phyloP scores from a whole-genome alignment of 2,113 vertebrate species.

The Lota lota region DNA sequence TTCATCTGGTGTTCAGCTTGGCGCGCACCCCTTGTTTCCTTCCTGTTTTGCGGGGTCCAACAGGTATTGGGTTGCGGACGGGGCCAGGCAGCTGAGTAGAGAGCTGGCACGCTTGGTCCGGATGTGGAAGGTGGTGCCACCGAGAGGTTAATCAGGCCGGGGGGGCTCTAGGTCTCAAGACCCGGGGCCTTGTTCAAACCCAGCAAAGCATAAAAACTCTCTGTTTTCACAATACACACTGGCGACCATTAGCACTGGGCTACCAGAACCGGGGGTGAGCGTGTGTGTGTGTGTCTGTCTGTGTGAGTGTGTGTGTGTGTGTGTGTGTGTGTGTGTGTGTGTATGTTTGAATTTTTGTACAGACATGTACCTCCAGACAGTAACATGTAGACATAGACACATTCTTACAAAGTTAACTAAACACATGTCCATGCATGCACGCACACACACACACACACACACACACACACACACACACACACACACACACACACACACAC shows the following conservation, averaged over 20 bases:
- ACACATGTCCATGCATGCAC: background rate
- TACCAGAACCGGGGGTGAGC: slow-evolving; percentile 36
- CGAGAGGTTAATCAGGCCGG: slow-evolving; percentile 58
- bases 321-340: slow-evolving; percentile 2
- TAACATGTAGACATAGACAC: background rate
- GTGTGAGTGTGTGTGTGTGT: background rate
- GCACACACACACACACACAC: background rate
- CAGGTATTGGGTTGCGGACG: slow-evolving; percentile 22
- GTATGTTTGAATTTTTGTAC: background rate
- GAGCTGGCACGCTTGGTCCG: slow-evolving; percentile 30
- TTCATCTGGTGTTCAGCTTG: too few species aligned
- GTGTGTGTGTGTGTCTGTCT: slow-evolving; percentile 13
- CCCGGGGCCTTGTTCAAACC: slow-evolving; percentile 48
- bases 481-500: background rate
- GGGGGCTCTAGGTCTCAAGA: slow-evolving; percentile 17
- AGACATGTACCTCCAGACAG: background rate
- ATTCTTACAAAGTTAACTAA: background rate
- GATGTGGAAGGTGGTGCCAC: slow-evolving; percentile 19
- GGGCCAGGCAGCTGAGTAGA: slow-evolving; percentile 17
- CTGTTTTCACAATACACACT: slow-evolving; percentile 59
- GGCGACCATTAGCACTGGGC: slow-evolving; percentile 43
- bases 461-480: background rate
- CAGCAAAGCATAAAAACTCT: slow-evolving; percentile 52
- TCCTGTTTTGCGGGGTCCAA: too few species aligned
- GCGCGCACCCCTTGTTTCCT: too few species aligned